Conservation (phyloP, 2,888 invertebrate species). For the Steromphala cineraria region DNA sequence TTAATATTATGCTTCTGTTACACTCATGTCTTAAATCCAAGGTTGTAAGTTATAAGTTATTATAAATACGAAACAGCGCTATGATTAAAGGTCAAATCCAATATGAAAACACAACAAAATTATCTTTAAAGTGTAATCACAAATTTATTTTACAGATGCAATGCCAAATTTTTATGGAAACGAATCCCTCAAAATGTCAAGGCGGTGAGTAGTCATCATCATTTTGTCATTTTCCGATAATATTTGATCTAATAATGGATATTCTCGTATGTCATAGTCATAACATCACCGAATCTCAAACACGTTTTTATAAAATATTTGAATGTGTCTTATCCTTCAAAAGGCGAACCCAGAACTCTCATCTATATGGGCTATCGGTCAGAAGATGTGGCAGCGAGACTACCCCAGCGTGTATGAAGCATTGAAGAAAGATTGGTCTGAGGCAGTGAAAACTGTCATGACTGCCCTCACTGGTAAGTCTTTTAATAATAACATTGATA, state of each 20-base stretch:
- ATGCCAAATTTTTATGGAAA: slow-evolving; percentile 95
- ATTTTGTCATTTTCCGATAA: neutral
- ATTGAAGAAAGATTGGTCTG: slow-evolving; percentile 86
- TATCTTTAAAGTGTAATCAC: neutral
- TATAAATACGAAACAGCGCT: too few species aligned
- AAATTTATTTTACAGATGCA: slow-evolving; percentile 81
- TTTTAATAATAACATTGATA: too few species aligned
- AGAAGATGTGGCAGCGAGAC: slow-evolving; percentile 90
- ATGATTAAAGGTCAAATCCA: neutral
- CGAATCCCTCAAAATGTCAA: slow-evolving; percentile 88
- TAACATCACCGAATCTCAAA: too few species aligned
- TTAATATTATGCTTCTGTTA: too few species aligned
- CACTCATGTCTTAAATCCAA: too few species aligned
- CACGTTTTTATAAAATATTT: neutral
- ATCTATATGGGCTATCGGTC: slow-evolving; percentile 88
- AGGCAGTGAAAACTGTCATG: slow-evolving; percentile 87
- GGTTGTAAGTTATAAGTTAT: too few species aligned
- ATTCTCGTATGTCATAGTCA: neutral
- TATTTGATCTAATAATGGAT: neutral
- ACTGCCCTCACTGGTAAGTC: slow-evolving; percentile 85
- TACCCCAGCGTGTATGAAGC: slow-evolving; percentile 87
- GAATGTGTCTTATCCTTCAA: neutral
- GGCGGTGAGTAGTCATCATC: slow-evolving; percentile 70
- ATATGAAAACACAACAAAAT: neutral
- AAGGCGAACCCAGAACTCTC: slow-evolving; percentile 80